Percentiles rank a stretch among this genome's conserved stretches.
These are phyloP conservation scores for Calidris pugnax DNA, from an alignment of 2,113 vertebrate species.

Conservation along the genomic window DNA sequence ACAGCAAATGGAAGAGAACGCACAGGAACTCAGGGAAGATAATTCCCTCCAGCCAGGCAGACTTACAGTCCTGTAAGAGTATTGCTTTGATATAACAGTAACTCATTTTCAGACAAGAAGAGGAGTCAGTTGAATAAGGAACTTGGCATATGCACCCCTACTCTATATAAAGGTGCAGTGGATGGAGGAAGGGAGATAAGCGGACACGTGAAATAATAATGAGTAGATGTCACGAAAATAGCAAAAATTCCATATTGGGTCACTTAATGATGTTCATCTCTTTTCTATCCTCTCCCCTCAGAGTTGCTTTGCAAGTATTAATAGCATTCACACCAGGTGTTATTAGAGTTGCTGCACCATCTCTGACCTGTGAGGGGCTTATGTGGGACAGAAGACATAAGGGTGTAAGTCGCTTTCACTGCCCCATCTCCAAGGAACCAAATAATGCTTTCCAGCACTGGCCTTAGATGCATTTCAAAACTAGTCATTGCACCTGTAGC, in stretches of 20 bases:
- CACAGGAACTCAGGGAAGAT: neutral
- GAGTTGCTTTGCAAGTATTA: neutral
- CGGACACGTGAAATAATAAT: neutral
- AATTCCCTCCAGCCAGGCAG: neutral
- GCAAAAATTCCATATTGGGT: neutral
- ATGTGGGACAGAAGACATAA: neutral
- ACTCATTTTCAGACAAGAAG: neutral
- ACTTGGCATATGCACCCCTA: neutral
- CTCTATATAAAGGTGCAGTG: neutral
- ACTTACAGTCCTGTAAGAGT: neutral
- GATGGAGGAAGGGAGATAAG: neutral
- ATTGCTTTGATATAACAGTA: neutral
- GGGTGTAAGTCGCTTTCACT: neutral
- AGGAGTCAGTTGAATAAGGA: neutral
- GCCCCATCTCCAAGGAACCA: neutral
- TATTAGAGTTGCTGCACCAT: neutral
- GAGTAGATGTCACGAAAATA: neutral
- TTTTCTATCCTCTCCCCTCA: neutral
- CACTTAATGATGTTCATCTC: neutral
- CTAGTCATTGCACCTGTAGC: rapidly evolving
- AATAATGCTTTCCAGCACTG: neutral
- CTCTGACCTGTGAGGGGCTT: neutral
- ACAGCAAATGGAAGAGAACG: neutral
- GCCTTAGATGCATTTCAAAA: neutral
- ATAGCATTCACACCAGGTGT: neutral